Evolutionary conservation across 1,140 invertebrate species (phyloP), one percentile per base, ranked within the genome.

Genomic region (Caenorhabditis tropicalis): DNA sequence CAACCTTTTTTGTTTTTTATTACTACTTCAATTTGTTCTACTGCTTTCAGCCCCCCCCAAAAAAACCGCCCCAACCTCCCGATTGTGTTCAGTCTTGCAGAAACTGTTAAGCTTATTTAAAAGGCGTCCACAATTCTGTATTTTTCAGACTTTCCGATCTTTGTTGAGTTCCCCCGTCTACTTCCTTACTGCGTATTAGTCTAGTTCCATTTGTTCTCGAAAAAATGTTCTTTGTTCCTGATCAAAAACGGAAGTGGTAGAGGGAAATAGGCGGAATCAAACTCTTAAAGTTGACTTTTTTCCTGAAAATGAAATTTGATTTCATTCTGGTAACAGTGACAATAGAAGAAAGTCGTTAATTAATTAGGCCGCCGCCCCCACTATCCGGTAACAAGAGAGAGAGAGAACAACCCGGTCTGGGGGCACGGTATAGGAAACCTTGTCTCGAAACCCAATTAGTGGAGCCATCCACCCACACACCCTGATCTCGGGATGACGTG

Each of bases 161-260:
- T 74, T 74, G 19, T 43, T 74, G 36, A 43, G n/a, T 43, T 74
- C 36, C 24, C 6, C 21, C 5, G n/a, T 21, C 43, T 24, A 74
- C 65, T 74, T 74, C 65, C 33, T 74, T 43, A 74, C 36, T 39
- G 21, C 65, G 21, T 10, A 24, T 19, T 39, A 10, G 12, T 33
- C 9, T 36, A 12, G 65, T 19, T 74, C 65, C 5, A 43, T 43
- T 31, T 6, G 2, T 74, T 16, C n/a, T n/a, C 65, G 43, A 74
- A 74, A 74, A 74, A 65, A 21, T 74, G 65, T 74, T 43, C 29
- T 43, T 74, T 74, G 65, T 74, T 43, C 65, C 65, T 74, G 65
- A 74, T 74, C 65, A 74, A 74, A 74, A 74, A 74, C 65, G 65
- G 65, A 74, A 74, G 65, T 74, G 36, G 43, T 43, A 74, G 36